Evolutionary conservation across 2,113 vertebrate species (phyloP).

Genomic region (Sterrhoptilus dennistouni): DNA sequence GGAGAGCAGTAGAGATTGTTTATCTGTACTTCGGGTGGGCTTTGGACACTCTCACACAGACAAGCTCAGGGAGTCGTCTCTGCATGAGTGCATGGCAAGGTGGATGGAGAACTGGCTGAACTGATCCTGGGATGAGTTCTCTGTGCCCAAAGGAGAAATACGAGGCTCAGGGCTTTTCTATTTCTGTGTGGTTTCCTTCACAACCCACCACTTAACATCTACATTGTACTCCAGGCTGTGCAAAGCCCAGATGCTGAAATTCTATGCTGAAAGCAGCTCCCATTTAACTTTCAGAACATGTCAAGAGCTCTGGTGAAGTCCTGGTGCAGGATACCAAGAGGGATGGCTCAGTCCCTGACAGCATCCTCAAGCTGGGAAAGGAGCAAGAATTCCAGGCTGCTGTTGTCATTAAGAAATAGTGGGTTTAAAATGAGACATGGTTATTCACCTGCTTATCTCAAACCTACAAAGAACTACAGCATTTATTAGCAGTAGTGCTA

Average conservation of each 20-base stretch:
- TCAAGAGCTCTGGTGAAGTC: neutral
- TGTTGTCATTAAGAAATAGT: neutral
- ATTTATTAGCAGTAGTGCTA: neutral
- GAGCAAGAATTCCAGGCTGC: neutral
- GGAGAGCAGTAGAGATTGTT: neutral
- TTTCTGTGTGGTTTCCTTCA: neutral
- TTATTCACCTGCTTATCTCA: neutral
- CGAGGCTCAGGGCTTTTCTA: fast-evolving
- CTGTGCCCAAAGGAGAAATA: neutral
- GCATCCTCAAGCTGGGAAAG: neutral
- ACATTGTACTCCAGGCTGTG: neutral
- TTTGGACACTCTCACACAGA: neutral
- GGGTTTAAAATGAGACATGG: neutral
- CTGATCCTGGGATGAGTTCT: neutral
- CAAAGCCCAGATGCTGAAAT: neutral
- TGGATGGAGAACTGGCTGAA: no score
- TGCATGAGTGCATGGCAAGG: no score
- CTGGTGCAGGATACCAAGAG: neutral
- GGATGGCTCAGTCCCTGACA: neutral
- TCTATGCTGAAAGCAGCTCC: neutral
- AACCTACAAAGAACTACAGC: neutral
- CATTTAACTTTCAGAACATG: neutral
- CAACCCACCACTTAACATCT: neutral
- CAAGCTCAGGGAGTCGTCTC: neutral
- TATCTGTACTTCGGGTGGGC: neutral